Evolutionary conservation across 2,113 vertebrate genomes (phyloP), one percentile per base, ranked within the genome.

Genomic region (Mobula hypostoma): DNA sequence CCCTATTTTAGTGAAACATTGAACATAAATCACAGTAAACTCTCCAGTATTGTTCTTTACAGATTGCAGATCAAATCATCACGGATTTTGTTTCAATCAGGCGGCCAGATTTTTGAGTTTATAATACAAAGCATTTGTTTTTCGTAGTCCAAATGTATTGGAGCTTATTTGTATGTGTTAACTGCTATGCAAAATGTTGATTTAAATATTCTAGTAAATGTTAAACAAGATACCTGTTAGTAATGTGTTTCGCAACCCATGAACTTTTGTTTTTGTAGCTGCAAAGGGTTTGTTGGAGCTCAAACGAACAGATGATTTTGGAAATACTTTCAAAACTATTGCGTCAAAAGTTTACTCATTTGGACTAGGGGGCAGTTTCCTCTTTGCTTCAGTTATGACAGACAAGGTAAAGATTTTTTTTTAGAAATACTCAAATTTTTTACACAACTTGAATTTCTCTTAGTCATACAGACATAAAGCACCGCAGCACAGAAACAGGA

Each of bases 351-450:
- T 99, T 95, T 99, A 97, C 94, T 99, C 98, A 0, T 99, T 99
- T 79, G 98, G 98, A 3, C 96, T 98, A 83, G 98, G 98, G 5
- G 98, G 98, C 17, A 97, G 97, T 36, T 99, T 99, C 94, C 96
- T 99, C 76, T 98, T 99, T 63, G 98, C 98, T 48, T 99, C 98
- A 48, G 97, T 99, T n/a, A 98, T 98, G 98, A 97, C 97, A 0
- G 97, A 97, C 95, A 97, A 97, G 97, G 98, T 99, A 83, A 94
- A 70, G n/a, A 56, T 40, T 19, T 90, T 90, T 66, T 5, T 24
- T 21, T 19, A 24, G 0, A 74, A 6, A 19, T 74, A 5, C 72
- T 17, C 17, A 70, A 11, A 11, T 21, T 74, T 21, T 74, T 19
- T 24, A 74, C 17, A 74, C 19, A 48, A 48, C 48, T 48, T 48